phyloP scores from a whole-genome alignment of 2,888 invertebrate species.

The Rhaphigaster nebulosa region DNA sequence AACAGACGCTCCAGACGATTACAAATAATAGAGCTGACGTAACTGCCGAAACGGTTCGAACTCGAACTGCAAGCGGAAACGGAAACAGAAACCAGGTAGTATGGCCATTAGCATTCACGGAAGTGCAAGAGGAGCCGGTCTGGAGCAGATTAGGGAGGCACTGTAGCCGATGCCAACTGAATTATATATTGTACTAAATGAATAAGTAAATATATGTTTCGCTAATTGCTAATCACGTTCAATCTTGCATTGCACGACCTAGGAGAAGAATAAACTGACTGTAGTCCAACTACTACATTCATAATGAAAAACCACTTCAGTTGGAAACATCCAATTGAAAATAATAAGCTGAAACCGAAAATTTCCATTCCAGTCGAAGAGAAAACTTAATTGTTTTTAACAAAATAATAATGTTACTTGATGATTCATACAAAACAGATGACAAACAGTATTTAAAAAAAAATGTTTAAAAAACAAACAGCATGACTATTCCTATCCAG shows the following conservation, averaged over 20 bases:
- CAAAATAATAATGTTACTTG: too few species aligned
- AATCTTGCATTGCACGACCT: not conserved
- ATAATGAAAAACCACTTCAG: too few species aligned
- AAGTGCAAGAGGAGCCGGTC: not conserved
- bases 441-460: too few species aligned
- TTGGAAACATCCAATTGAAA: too few species aligned
- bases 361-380: too few species aligned
- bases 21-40: constrained; percentile 18
- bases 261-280: not conserved
- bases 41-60: not conserved
- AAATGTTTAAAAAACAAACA: too few species aligned
- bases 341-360: too few species aligned
- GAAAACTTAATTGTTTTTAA: too few species aligned
- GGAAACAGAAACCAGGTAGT: constrained; percentile 21
- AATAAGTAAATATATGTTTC: not conserved
- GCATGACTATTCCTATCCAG: too few species aligned
- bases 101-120: constrained; percentile 39
- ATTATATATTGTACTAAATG: not conserved
- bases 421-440: too few species aligned
- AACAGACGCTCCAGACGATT: not conserved
- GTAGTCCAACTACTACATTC: too few species aligned
- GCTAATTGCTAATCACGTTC: not conserved
- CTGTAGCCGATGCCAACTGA: not conserved
- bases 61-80: constrained; percentile 5
- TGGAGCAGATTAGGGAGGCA: constrained; percentile 18